Percentiles rank a stretch among this genome's conserved stretches.
These are phyloP conservation scores for Adelognathus sp. DNA, from an alignment of 2,888 invertebrate genomes.

Conservation along the genomic window DNA sequence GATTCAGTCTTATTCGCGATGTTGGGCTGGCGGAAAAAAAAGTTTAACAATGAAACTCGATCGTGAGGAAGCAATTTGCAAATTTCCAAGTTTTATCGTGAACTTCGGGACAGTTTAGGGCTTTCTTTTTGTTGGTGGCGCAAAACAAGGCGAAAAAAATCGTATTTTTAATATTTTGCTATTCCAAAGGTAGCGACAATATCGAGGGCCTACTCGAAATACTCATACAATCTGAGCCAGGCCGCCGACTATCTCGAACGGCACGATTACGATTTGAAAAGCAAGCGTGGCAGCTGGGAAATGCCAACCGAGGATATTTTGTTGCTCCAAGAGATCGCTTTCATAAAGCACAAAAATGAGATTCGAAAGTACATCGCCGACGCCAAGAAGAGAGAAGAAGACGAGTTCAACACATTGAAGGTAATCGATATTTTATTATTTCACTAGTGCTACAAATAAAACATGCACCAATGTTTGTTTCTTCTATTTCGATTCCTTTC, in stretches of 20 bases:
- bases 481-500: too few species aligned
- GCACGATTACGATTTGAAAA: slow-evolving; percentile 62
- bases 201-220: slow-evolving; percentile 48
- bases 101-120: too few species aligned
- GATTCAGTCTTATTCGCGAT: too few species aligned
- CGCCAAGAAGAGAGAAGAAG: slow-evolving; percentile 71
- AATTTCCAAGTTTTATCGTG: too few species aligned
- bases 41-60: too few species aligned
- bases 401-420: slow-evolving; percentile 74
- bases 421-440: slow-evolving; percentile 63
- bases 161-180: background rate
- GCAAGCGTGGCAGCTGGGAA: slow-evolving; percentile 51
- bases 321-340: slow-evolving; percentile 76
- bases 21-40: too few species aligned
- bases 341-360: slow-evolving; percentile 70
- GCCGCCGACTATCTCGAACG: slow-evolving; percentile 64
- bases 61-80: too few species aligned
- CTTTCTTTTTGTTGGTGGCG: background rate
- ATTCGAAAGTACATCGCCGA: slow-evolving; percentile 73
- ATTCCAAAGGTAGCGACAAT: slow-evolving; percentile 63
- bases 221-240: slow-evolving; percentile 66
- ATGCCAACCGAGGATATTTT: slow-evolving; percentile 68
- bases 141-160: background rate
- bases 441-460: too few species aligned
- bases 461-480: too few species aligned